phyloP scores from a whole-genome alignment of 1,140 invertebrate genomes.

The Neoseiulus cucumeris region DNA sequence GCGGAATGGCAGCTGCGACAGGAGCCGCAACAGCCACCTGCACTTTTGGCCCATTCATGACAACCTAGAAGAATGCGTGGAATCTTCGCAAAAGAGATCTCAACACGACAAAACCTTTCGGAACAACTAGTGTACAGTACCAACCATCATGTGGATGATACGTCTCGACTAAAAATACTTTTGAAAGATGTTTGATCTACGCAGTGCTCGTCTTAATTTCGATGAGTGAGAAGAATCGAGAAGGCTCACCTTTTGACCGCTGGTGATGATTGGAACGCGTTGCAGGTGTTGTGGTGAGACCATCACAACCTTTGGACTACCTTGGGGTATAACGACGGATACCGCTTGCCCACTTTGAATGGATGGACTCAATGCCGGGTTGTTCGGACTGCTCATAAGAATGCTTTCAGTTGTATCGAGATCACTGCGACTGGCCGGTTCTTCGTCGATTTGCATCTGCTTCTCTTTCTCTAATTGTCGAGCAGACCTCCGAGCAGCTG shows the following conservation, averaged over 20 bases:
- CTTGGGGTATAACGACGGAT: not conserved
- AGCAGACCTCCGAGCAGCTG: not conserved
- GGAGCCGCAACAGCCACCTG: not conserved
- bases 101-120: too few species aligned
- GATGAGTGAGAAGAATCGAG: too few species aligned
- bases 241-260: too few species aligned
- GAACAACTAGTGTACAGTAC: too few species aligned
- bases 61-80: not conserved
- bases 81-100: not conserved
- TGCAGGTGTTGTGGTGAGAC: slow-evolving; percentile 5
- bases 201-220: too few species aligned
- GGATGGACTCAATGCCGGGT: not conserved
- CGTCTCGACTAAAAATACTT: too few species aligned
- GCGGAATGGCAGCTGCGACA: not conserved
- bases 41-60: not conserved
- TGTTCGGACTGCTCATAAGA: not conserved
- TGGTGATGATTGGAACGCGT: not conserved
- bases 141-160: too few species aligned
- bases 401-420: not conserved
- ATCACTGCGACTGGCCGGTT: not conserved
- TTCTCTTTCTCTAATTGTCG: not conserved
- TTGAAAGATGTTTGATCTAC: too few species aligned
- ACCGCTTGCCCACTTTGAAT: not conserved
- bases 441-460: not conserved
- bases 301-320: not conserved